Evolutionary conservation across 2,113 vertebrate genomes (phyloP).

Genomic region (Suncus etruscus): DNA sequence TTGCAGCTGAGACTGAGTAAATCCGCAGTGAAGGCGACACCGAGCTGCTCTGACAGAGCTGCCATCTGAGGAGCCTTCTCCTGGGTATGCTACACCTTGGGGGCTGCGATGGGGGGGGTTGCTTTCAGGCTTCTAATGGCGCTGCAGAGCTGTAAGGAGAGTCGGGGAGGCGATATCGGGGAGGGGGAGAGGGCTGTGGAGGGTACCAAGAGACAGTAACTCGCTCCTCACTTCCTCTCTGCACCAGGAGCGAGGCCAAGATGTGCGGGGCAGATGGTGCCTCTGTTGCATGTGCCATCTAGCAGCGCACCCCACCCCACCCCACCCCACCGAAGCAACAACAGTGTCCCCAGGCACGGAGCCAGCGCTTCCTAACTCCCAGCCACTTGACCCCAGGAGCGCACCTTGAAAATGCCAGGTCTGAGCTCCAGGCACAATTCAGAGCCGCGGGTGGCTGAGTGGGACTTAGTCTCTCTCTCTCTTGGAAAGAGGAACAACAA

Average conservation of each 20-base stretch:
- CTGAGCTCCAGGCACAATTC: neutral
- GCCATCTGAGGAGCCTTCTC: slow-evolving; percentile 80
- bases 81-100: slow-evolving; percentile 76
- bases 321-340: slow-evolving; percentile 70
- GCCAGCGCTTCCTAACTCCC: slow-evolving; percentile 74
- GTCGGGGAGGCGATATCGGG: neutral
- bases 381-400: slow-evolving; percentile 75
- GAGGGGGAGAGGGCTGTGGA: slow-evolving; percentile 72
- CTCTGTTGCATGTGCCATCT: slow-evolving; percentile 48
- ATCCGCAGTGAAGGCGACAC: slow-evolving; percentile 73
- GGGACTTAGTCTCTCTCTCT: neutral
- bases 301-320: slow-evolving; percentile 6
- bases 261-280: slow-evolving; percentile 77
- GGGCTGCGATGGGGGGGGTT: neutral
- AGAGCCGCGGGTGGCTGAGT: neutral
- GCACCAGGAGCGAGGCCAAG: slow-evolving; percentile 77
- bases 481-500: slow-evolving; percentile 32
- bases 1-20: slow-evolving; percentile 76
- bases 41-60: slow-evolving; percentile 81
- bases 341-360: slow-evolving; percentile 75
- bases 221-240: slow-evolving; percentile 76
- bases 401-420: slow-evolving; percentile 66
- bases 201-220: slow-evolving; percentile 75
- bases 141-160: neutral
- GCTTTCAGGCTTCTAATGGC: neutral